Evolutionary conservation across 2,888 invertebrate genomes (phyloP).

Genomic region (Ceriagrion tenellum): DNA sequence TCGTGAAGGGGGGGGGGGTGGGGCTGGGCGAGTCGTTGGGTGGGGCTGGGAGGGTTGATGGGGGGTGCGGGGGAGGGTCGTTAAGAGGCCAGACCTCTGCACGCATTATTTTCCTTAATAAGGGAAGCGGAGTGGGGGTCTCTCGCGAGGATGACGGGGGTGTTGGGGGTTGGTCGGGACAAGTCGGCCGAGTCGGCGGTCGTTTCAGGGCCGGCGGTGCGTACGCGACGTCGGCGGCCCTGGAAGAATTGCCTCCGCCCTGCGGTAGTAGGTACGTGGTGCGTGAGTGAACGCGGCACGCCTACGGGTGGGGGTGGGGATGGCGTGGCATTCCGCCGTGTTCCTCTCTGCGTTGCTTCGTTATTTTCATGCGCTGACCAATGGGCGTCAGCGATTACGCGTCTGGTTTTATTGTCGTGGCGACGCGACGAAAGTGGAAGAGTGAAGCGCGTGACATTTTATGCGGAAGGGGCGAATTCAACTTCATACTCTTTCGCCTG

Average conservation of each 20-base stretch:
- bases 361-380: not conserved
- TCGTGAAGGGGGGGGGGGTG: not conserved
- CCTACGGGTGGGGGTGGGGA: not conserved
- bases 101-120: slow-evolving; percentile 28
- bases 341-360: not conserved
- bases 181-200: not conserved
- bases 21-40: not conserved
- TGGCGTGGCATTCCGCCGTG: not conserved
- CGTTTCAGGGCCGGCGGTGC: not conserved
- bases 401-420: not conserved
- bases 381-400: not conserved
- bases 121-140: not conserved
- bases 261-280: not conserved
- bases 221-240: not conserved
- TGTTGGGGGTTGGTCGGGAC: not conserved
- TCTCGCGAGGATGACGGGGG: not conserved
- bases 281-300: not conserved
- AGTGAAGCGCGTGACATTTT: not conserved
- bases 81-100: not conserved
- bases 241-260: not conserved
- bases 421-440: not conserved
- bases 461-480: not conserved
- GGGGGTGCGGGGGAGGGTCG: not conserved
- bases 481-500: not conserved
- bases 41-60: not conserved